These are phyloP conservation scores for Lamellibrachia luymesi DNA, from an alignment of 1,140 invertebrate genomes.

Conservation along the genomic window DNA sequence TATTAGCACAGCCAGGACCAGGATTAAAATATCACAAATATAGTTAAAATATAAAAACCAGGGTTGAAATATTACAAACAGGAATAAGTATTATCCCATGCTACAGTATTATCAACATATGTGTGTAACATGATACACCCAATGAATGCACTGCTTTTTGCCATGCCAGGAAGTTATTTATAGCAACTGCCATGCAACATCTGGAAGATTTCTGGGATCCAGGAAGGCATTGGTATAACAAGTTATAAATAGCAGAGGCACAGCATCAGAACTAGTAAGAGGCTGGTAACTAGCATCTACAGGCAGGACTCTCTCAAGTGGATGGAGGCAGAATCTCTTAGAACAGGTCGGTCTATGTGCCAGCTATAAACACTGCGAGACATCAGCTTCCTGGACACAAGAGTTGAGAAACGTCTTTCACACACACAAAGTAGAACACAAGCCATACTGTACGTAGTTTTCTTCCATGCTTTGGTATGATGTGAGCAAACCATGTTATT, in stretches of 20 bases:
- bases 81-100: background rate
- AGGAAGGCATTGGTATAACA: background rate
- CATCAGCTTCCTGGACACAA: background rate
- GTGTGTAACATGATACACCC: background rate
- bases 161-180: background rate
- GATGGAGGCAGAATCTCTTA: background rate
- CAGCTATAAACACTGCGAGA: background rate
- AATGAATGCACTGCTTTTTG: background rate
- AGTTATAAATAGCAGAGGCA: background rate
- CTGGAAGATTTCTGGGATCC: background rate
- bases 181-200: background rate
- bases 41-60: background rate
- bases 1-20: background rate
- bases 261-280: background rate
- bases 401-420: background rate
- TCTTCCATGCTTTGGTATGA: background rate
- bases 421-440: background rate
- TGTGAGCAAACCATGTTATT: background rate
- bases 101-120: background rate
- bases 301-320: background rate
- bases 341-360: background rate
- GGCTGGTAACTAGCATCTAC: background rate
- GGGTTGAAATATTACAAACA: background rate
- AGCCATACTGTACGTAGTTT: background rate
- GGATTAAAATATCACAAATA: background rate